Conservation (phyloP, 2,113 vertebrate genomes). For the Cinclus mexicanus region DNA sequence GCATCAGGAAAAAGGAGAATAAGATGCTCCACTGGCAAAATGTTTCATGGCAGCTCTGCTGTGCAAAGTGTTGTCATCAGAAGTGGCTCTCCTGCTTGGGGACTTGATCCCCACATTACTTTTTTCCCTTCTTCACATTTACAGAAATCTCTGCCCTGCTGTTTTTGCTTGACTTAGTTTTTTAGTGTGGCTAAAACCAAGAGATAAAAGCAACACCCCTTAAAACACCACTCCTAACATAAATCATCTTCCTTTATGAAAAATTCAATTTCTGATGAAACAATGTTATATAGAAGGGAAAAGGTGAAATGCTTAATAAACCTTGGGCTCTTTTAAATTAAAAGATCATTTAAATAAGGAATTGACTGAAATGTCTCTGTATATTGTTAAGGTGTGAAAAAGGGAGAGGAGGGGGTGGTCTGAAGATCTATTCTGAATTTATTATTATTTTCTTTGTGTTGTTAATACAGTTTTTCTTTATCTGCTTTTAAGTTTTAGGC, state of each 20-base stretch:
- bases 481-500: no score
- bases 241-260: background rate
- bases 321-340: background rate
- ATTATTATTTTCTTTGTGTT: no score
- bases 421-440: no score
- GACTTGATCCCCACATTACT: accelerated
- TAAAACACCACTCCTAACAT: background rate
- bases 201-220: background rate
- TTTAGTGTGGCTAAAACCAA: background rate
- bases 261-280: background rate
- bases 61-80: background rate
- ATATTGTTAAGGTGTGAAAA: no score
- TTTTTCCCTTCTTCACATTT: background rate
- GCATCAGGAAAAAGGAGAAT: background rate
- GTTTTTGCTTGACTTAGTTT: background rate
- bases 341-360: no score
- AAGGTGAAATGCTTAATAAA: background rate
- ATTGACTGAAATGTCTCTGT: no score
- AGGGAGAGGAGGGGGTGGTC: no score
- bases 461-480: no score
- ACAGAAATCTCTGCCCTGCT: background rate
- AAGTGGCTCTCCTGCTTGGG: background rate
- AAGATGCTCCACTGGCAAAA: background rate
- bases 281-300: background rate
- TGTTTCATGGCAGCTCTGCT: background rate